Base-by-base conservation (phyloP, 2,888 invertebrate species). In the Andrena fulva region DNA sequence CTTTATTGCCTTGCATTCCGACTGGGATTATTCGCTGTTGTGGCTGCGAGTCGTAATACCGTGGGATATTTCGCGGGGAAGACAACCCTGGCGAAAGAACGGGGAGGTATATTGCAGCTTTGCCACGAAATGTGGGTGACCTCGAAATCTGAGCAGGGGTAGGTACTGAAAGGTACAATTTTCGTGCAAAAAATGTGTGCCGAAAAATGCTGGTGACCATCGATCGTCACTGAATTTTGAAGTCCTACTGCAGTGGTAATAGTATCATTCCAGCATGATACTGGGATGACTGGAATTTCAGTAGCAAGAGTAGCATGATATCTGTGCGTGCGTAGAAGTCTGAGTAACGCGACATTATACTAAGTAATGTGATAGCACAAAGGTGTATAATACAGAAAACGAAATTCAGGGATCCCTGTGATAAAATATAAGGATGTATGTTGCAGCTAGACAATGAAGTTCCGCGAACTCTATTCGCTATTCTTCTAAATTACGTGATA, bases 61-160 rank as follows among this genome's bases (percentile, higher is more conserved):
- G 35, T 10, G 62, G 62, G 33, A 20, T 62, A 33, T 62, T 31
- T 60, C 31, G 60, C n/a, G 60, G 31, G 20, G 62, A 62, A 62
- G 20, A 62, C n/a, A 20, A 16, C 62, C 31, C 27, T 27, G 29
- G 60, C 10, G 10, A 56, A 56, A 56, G 56, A 56, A 56, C 24
- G 24, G 10, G 12, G 27, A 56, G 56, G 24, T 24, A 27, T 56
- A 56, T 24, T 56, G 20, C 10, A 48, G 56, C 24, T 56, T 56
- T 12, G 10, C 10, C 24, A 24, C 24, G 24, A 24, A 56, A 56
- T 56, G 10, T 12, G 56, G 56, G 24, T 24, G 24, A 27, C 10
- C 56, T 10, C 56, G 56, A 24, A 20, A 56, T 56, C 24, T 56
- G 24, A 1, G 1, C 10, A 24, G 10, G 1, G 24, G 0, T 7